Evolutionary conservation across 2,113 vertebrate species (phyloP).

Genomic region (Chlamydotis undulata): DNA sequence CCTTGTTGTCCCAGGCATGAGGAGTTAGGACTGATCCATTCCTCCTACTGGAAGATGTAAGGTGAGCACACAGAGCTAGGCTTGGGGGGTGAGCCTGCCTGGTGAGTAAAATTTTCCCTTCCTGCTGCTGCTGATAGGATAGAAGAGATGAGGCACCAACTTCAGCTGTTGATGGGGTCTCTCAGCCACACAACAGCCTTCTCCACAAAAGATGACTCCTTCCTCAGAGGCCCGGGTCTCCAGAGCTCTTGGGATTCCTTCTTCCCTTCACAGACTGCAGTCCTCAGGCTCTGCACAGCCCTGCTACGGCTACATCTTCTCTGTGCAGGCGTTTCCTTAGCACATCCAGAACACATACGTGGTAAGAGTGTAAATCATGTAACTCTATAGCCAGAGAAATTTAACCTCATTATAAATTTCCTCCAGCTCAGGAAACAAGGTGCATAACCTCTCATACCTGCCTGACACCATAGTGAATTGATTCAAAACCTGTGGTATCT

Average conservation of each 20-base stretch:
- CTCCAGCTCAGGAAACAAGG: background rate
- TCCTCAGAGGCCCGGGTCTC: background rate
- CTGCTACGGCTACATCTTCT: background rate
- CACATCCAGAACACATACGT: accelerated
- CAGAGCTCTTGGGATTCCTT: background rate
- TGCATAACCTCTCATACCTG: background rate
- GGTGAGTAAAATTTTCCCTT: background rate
- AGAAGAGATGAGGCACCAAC: background rate
- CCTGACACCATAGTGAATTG: background rate
- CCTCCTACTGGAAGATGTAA: background rate
- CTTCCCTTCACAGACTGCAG: background rate
- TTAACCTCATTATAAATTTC: background rate
- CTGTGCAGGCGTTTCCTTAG: background rate
- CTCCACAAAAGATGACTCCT: background rate
- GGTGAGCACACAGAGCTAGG: background rate
- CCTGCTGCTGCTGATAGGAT: background rate
- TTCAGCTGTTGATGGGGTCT: background rate
- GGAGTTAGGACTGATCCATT: background rate
- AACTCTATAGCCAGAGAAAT: background rate
- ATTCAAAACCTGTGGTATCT: background rate
- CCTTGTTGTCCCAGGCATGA: background rate
- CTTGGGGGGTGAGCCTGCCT: background rate
- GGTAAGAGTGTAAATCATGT: background rate
- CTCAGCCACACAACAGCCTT: accelerated
- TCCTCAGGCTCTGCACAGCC: background rate